Evolutionary conservation across 2,797 vertebrate species (phyloP).

Genomic region (Galagoides demidoff): DNA sequence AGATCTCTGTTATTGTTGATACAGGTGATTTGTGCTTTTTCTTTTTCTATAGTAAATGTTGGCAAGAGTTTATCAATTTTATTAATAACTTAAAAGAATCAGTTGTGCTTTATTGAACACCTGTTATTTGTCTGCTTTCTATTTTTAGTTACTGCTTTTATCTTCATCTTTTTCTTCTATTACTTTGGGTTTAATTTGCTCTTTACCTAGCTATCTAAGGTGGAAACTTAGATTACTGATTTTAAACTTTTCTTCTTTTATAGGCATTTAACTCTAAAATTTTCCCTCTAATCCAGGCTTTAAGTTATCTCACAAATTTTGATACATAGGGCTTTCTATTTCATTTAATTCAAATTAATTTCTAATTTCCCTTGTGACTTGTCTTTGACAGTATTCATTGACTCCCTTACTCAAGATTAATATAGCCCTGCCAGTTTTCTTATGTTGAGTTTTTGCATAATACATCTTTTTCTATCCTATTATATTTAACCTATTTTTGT

Average conservation of each 20-base stretch:
- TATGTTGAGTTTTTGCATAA: neutral
- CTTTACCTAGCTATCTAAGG: neutral
- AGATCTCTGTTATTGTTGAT: neutral
- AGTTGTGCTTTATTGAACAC: neutral
- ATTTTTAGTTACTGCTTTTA: neutral
- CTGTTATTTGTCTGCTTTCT: neutral
- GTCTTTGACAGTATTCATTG: constrained; percentile 8
- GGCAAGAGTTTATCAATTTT: neutral
- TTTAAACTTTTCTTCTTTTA: constrained; percentile 41
- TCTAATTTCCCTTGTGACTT: constrained; percentile 7
- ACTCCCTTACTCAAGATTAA: neutral
- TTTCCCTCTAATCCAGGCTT: neutral
- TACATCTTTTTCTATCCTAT: neutral
- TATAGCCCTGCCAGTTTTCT: neutral
- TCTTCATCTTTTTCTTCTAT: constrained; percentile 27
- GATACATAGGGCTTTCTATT: constrained; percentile 2
- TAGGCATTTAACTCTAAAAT: constrained; percentile 6
- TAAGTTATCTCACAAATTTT: neutral
- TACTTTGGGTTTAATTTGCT: constrained; percentile 37
- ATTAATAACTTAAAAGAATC: neutral
- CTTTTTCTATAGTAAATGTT: neutral
- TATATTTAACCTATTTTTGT: neutral
- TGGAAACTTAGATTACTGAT: neutral
- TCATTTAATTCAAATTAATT: constrained; percentile 50
- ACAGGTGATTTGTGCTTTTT: neutral